Evolutionary conservation across 2,888 invertebrate genomes (phyloP), one percentile per base, ranked within the genome.

Genomic region (Odontocolon sp.): DNA sequence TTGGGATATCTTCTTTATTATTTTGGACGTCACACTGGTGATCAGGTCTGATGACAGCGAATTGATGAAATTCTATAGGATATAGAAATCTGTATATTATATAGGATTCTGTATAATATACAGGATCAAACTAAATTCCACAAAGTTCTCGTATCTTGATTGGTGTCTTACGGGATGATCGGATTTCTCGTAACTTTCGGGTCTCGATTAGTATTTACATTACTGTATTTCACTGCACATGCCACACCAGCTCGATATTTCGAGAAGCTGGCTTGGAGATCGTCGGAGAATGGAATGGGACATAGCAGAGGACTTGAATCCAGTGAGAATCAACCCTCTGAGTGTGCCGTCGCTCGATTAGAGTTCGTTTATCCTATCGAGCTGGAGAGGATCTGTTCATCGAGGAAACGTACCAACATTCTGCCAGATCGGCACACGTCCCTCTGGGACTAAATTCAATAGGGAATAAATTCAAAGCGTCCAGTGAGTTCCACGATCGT

Each of bases 321-420:
- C 56, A 36, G 9, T 38, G n/a, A n/a, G 21, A 47, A 21, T 50
- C 64, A 56, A 45, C 42, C 54, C 33, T 59, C 33, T 40, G 21
- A 11, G 26, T 16, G 56, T 14, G 56, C 52, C 61, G 40, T 70
- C 61, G 61, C 47, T 71, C 64, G 64, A 56, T 64, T 64, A 38
- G 38, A 64, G 54, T 63, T 54, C 56, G 71, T 47, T 64, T 64
- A 71, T 71, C 28, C 71, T 50, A 38, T 47, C 61, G 23, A 54
- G 36, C 23, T 56, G 28, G 9, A 56, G 56, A 57, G 47, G 47
- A 47, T 64, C 45, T 64, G 16, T 42, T n/a, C 52, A 11, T 57
- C 33, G 45, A 57, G 56, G 47, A 64, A 42, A 28, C 11, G 40
- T 21, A 16, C 6, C 42, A 45, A 36, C 56, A 28, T 71, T 64